Conservation (phyloP, 2,113 vertebrate genomes). For the Lophius piscatorius region DNA sequence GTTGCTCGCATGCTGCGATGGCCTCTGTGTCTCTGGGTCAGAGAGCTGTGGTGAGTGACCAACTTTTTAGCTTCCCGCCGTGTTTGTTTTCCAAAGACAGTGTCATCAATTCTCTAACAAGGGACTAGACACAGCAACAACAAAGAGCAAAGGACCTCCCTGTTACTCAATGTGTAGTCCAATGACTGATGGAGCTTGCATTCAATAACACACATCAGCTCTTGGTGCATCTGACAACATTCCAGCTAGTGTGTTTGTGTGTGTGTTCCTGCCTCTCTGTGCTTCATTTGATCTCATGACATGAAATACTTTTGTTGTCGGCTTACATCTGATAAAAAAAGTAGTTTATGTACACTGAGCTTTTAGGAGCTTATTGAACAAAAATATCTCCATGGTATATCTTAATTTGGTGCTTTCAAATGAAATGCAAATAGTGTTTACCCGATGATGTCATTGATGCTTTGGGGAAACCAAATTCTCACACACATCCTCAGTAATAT, state of each 20-base stretch:
- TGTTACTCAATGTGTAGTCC: constrained; percentile 41
- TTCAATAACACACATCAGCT: constrained; percentile 54
- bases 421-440: neutral
- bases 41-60: constrained; percentile 74
- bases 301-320: constrained; percentile 6
- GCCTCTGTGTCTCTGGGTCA: constrained; percentile 76
- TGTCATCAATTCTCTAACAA: constrained; percentile 80
- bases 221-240: constrained; percentile 44
- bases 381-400: neutral
- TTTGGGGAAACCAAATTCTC: neutral
- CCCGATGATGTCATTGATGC: neutral
- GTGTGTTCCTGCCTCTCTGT: constrained; percentile 23
- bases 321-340: too few species aligned
- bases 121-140: constrained; percentile 75
- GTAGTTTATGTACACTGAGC: too few species aligned
- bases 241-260: constrained; percentile 32
- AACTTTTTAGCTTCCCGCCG: constrained; percentile 74
- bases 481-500: neutral
- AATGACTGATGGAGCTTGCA: constrained; percentile 66
- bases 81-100: constrained; percentile 79
- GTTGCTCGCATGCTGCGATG: constrained; percentile 67
- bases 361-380: neutral
- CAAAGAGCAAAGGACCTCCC: constrained; percentile 69
- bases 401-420: constrained; percentile 3
- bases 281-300: constrained; percentile 26